phyloP scores from a whole-genome alignment of 2,113 vertebrate species.

The Cyrtonyx montezumae region DNA sequence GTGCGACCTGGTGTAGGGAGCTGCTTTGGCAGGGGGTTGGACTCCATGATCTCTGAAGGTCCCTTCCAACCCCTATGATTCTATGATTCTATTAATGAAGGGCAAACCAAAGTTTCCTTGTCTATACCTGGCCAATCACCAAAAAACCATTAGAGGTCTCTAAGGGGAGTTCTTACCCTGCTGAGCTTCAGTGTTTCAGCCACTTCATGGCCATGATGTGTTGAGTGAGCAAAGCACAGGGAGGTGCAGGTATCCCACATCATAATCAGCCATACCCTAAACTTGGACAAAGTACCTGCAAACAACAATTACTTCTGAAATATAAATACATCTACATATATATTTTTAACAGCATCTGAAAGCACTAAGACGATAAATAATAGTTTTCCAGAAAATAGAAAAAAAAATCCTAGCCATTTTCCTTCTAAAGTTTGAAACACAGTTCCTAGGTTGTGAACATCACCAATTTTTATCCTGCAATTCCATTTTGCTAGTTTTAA shows the following conservation, averaged over 20 bases:
- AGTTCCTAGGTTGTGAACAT: conserved; percentile 24
- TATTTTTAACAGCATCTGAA: conserved; percentile 8
- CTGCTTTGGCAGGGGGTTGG: too few relatives aligned
- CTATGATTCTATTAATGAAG: not conserved
- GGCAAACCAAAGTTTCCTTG: not conserved
- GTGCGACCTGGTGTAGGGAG: too few relatives aligned
- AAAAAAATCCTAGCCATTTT: conserved; percentile 50
- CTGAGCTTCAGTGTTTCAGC: not conserved
- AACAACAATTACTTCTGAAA: conserved; percentile 22
- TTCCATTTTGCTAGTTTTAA: conserved; percentile 39
- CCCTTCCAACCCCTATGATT: too few relatives aligned
- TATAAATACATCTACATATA: not conserved
- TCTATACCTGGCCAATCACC: not conserved
- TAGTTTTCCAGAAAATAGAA: conserved; percentile 33
- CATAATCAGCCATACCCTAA: not conserved
- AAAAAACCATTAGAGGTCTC: rapidly evolving
- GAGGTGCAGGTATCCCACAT: not conserved
- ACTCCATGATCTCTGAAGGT: too few relatives aligned
- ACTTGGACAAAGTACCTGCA: conserved; percentile 49
- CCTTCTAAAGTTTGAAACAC: conserved; percentile 54
- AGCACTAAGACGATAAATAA: conserved; percentile 45
- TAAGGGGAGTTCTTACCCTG: not conserved
- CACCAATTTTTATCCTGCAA: not conserved
- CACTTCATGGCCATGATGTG: not conserved
- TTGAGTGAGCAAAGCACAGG: not conserved